Conservation (phyloP, 2,113 vertebrate genomes). For the Tringa solitaria region DNA sequence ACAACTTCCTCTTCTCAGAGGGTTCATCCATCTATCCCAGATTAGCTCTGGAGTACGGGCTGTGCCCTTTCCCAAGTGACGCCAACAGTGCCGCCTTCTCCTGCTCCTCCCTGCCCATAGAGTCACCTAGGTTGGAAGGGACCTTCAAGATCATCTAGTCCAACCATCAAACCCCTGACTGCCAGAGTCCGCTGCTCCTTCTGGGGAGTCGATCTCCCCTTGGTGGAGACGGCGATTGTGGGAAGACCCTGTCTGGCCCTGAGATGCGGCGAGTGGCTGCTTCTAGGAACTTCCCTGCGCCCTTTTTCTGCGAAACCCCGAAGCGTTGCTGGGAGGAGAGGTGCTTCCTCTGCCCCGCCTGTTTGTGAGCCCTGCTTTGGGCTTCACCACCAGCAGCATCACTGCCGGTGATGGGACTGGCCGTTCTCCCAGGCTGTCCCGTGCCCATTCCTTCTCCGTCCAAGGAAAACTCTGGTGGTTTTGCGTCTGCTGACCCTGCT, state of each 20-base stretch:
- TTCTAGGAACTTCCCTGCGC: slow-evolving; percentile 23
- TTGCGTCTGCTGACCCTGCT: too few species aligned
- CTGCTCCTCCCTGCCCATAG: rapidly evolving
- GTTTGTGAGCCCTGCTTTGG: background rate
- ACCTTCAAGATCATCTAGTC: too few species aligned
- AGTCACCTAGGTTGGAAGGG: too few species aligned
- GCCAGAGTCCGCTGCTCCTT: rapidly evolving
- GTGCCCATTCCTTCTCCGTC: background rate
- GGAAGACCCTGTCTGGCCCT: background rate
- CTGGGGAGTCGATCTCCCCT: background rate
- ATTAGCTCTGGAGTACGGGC: background rate
- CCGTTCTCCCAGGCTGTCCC: rapidly evolving
- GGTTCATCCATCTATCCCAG: background rate
- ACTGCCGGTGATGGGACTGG: background rate
- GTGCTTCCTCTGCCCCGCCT: background rate
- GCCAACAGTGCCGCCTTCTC: background rate
- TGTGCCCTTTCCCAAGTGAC: background rate
- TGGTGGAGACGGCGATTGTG: rapidly evolving
- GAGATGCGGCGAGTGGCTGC: rapidly evolving
- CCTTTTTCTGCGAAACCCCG: background rate
- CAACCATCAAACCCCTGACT: background rate
- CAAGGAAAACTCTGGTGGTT: background rate
- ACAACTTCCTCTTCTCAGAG: background rate
- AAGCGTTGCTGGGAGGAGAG: background rate
- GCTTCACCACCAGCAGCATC: background rate